These are phyloP conservation scores for Sorex maritimensis DNA, from an alignment of 2,797 vertebrate species.

Conservation along the genomic window DNA sequence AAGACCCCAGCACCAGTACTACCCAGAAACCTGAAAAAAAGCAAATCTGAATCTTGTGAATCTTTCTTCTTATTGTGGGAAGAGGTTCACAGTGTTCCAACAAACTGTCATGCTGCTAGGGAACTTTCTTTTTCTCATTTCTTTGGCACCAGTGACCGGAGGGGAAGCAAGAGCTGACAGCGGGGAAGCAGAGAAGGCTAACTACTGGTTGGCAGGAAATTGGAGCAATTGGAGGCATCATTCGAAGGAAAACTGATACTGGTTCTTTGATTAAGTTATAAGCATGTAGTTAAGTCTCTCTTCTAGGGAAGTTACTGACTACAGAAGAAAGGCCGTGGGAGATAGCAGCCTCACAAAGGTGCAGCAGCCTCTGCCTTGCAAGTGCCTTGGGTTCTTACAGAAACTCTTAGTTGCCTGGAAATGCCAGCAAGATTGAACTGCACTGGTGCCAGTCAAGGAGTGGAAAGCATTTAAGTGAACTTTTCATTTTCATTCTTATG, in stretches of 20 bases:
- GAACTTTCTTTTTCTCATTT: constrained; percentile 23
- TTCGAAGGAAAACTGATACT: constrained; percentile 30
- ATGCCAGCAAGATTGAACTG: neutral
- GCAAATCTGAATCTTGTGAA: neutral
- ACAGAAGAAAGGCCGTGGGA: constrained; percentile 15
- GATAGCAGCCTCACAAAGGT: neutral
- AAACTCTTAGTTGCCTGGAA: neutral
- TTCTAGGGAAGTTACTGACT: constrained; percentile 27
- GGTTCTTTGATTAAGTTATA: constrained; percentile 59
- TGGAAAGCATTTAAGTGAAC: constrained; percentile 13
- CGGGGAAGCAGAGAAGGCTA: constrained; percentile 41
- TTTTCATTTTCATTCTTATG: neutral
- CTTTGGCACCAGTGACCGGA: neutral
- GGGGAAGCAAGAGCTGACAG: constrained; percentile 45
- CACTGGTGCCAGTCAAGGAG: neutral
- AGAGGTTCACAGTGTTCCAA: neutral
- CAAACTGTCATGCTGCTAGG: neutral
- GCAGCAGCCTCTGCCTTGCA: neutral
- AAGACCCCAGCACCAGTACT: neutral
- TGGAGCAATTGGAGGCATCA: neutral
- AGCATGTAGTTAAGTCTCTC: constrained; percentile 54
- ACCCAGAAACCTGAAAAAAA: neutral
- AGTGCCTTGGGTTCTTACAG: constrained; percentile 13
- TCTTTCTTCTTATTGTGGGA: neutral
- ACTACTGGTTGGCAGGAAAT: constrained; percentile 53